These are phyloP conservation scores for Crossocerus cetratus DNA, from an alignment of 2,888 invertebrate species.

Conservation along the genomic window DNA sequence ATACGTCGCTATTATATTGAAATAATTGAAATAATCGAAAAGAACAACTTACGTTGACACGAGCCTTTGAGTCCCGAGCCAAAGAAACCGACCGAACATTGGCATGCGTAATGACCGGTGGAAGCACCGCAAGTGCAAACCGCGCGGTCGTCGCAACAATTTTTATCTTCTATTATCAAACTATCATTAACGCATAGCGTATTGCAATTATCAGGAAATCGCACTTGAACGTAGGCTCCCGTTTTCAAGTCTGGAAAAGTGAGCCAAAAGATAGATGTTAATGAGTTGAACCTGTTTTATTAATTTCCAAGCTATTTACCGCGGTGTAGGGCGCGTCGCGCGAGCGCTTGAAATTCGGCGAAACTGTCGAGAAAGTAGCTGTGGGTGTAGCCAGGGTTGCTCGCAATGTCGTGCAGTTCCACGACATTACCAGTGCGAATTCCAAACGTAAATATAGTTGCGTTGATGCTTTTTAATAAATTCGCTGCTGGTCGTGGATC, in stretches of 20 bases:
- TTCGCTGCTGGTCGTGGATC: constrained; percentile 82
- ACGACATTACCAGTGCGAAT: constrained; percentile 83
- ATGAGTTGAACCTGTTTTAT: too few relatives aligned
- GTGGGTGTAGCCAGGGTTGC: constrained; percentile 81
- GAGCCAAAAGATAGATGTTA: too few relatives aligned
- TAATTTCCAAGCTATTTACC: constrained; percentile 78
- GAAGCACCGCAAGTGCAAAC: constrained; percentile 83
- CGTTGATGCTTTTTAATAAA: constrained; percentile 78
- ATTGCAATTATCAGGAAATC: constrained; percentile 78
- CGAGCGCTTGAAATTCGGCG: constrained; percentile 84
- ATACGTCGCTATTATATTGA: too few relatives aligned
- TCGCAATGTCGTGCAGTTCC: constrained; percentile 82
- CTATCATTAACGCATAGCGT: constrained; percentile 75
- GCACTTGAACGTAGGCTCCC: constrained; percentile 80
- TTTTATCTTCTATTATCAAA: constrained; percentile 57
- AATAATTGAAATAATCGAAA: neutral
- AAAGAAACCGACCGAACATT: constrained; percentile 82
- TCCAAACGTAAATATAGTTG: constrained; percentile 80
- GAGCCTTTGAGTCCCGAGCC: constrained; percentile 81
- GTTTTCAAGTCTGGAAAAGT: constrained; percentile 79
- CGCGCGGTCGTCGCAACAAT: constrained; percentile 82
- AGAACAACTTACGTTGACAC: constrained; percentile 79
- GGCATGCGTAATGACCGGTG: constrained; percentile 84
- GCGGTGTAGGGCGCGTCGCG: constrained; percentile 83
- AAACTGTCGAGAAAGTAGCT: constrained; percentile 84